These are phyloP conservation scores for Bemisia tabaci DNA, from an alignment of 1,140 invertebrate species.

Conservation along the genomic window DNA sequence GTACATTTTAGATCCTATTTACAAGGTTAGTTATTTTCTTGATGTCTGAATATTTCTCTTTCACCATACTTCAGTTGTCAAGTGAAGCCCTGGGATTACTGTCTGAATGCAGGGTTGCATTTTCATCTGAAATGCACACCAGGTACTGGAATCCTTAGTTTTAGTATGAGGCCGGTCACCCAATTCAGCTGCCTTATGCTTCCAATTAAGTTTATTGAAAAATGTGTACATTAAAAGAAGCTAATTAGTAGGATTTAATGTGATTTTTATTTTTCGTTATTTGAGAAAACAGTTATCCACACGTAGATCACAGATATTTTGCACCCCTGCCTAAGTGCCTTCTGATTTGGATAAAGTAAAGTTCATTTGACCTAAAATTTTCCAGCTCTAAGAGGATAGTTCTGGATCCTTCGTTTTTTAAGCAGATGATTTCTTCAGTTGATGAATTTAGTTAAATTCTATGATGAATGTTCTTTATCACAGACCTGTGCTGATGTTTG, in stretches of 20 bases:
- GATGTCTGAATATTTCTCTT: constrained; percentile 15
- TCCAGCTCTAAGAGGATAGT: not conserved
- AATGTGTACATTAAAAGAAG: too few relatives aligned
- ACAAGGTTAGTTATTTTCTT: constrained; percentile 54
- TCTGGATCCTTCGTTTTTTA: not conserved
- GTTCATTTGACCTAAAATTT: not conserved
- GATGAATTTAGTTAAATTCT: not conserved
- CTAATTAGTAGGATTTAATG: too few relatives aligned
- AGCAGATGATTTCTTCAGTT: not conserved
- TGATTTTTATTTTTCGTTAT: too few relatives aligned
- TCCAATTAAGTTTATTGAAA: too few relatives aligned
- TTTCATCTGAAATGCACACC: constrained; percentile 2
- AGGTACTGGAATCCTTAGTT: too few relatives aligned
- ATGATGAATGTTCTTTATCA: constrained; percentile 17
- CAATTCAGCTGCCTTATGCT: too few relatives aligned
- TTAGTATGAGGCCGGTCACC: too few relatives aligned
- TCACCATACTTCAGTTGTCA: constrained; percentile 5
- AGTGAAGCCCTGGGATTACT: not conserved
- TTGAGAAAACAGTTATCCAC: too few relatives aligned
- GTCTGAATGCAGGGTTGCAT: not conserved
- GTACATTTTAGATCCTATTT: constrained; percentile 98
- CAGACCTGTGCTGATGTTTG: constrained; percentile 27
- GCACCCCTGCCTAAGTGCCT: not conserved
- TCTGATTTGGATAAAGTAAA: not conserved
- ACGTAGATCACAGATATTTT: too few relatives aligned